Evolutionary conservation across 2,797 vertebrate genomes (phyloP).

Genomic region (Apogon talboti): DNA sequence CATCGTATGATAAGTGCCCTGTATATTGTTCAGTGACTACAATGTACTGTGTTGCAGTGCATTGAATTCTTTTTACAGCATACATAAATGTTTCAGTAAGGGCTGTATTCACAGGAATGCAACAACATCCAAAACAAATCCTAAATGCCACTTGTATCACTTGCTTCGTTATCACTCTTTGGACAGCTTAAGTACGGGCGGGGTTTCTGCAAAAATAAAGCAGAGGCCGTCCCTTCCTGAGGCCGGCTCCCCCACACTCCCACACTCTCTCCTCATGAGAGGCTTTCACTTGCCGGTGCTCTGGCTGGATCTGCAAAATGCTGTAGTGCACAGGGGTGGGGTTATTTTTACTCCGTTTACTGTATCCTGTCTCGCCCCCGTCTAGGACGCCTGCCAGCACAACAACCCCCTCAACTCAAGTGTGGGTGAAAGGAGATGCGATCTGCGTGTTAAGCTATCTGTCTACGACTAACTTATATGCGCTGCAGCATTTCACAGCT

Average conservation of each 20-base stretch:
- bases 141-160: slow-evolving; percentile 28
- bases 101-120: slow-evolving; percentile 7
- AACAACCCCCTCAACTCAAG: slow-evolving; percentile 54
- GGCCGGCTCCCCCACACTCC: slow-evolving; percentile 40
- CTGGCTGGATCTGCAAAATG: slow-evolving; percentile 52
- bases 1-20: background rate
- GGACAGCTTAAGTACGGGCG: slow-evolving; percentile 49
- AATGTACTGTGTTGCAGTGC: background rate
- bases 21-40: background rate
- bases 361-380: slow-evolving; percentile 75
- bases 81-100: background rate
- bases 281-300: slow-evolving; percentile 45
- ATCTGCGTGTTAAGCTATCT: slow-evolving; percentile 61
- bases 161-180: slow-evolving; percentile 60
- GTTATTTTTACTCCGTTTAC: slow-evolving; percentile 85
- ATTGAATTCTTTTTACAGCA: background rate
- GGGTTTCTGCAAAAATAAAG: slow-evolving; percentile 61
- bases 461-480: slow-evolving; percentile 39
- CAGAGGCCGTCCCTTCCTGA: slow-evolving; percentile 58
- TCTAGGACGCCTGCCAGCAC: slow-evolving; percentile 63
- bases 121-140: slow-evolving; percentile 13
- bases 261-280: slow-evolving; percentile 54
- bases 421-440: slow-evolving; percentile 68
- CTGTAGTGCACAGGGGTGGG: slow-evolving; percentile 57
- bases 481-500: slow-evolving; percentile 40